These are phyloP conservation scores for Monomorium pharaonis DNA, from an alignment of 1,140 invertebrate genomes.

Conservation along the genomic window DNA sequence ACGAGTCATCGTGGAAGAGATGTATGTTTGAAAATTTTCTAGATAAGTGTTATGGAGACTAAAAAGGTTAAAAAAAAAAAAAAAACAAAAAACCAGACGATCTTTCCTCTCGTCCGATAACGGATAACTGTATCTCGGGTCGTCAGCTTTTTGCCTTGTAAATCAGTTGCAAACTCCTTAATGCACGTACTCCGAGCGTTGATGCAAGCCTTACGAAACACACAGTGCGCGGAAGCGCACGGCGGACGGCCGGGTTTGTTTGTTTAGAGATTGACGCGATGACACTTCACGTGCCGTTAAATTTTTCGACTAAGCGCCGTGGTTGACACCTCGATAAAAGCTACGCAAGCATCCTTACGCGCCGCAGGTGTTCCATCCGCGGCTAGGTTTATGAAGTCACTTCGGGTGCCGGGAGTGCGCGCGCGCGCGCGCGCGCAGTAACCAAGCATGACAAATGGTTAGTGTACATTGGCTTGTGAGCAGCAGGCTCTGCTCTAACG, in stretches of 20 bases:
- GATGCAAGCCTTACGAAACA: background rate
- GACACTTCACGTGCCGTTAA: slow-evolving; percentile 15
- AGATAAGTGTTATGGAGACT: background rate
- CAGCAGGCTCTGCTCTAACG: slow-evolving; percentile 48
- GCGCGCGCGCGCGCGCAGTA: slow-evolving; percentile 60
- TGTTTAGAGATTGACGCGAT: slow-evolving; percentile 14
- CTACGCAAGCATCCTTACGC: slow-evolving; percentile 64
- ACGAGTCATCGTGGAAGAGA: background rate
- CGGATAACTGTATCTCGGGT: background rate
- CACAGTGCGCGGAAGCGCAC: background rate
- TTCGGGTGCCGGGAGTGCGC: slow-evolving; percentile 51
- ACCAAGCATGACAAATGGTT: slow-evolving; percentile 72
- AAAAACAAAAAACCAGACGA: background rate
- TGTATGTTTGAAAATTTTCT: background rate
- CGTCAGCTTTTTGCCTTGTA: background rate
- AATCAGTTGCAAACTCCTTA: background rate
- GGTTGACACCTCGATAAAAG: slow-evolving; percentile 69
- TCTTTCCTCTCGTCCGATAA: background rate
- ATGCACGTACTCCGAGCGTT: background rate
- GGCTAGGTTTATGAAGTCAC: slow-evolving; percentile 70
- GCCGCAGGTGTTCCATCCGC: slow-evolving; percentile 66
- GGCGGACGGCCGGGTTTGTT: background rate
- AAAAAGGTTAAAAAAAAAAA: no score
- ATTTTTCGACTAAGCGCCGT: slow-evolving; percentile 65
- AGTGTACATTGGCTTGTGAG: slow-evolving; percentile 59